A percentile compares a stretch with the other conserved stretches of the same genome.
Conservation (phyloP, 2,113 vertebrate genomes). For the Naja naja region DNA sequence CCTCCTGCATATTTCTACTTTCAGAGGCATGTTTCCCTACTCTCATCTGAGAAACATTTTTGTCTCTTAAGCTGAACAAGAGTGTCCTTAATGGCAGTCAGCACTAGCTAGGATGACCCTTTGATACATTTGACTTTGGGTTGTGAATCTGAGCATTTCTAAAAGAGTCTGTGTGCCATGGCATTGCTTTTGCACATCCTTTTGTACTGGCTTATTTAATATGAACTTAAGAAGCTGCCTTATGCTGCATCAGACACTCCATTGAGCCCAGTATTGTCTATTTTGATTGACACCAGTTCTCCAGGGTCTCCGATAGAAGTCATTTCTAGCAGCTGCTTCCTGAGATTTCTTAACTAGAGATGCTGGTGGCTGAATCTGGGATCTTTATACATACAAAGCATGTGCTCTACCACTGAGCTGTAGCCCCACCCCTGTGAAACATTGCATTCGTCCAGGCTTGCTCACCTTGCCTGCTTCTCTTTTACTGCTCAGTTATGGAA, state of each 20-base stretch:
- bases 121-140: conserved; percentile 64
- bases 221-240: conserved; percentile 27
- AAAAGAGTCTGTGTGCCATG: conserved; percentile 55
- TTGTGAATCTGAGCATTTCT: conserved; percentile 40
- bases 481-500: neutral
- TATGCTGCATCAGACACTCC: conserved; percentile 2
- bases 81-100: conserved; percentile 75
- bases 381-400: conserved; percentile 22
- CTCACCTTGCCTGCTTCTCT: conserved; percentile 2
- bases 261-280: neutral
- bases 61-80: conserved; percentile 70
- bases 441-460: conserved; percentile 31
- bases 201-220: conserved; percentile 55
- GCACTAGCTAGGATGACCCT: conserved; percentile 66
- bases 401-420: conserved; percentile 4
- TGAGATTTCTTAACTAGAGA: neutral
- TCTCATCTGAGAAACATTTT: conserved; percentile 66
- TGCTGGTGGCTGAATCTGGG: neutral
- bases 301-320: neutral
- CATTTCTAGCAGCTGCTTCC: neutral
- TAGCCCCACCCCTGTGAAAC: neutral
- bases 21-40: conserved; percentile 71
- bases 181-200: conserved; percentile 64
- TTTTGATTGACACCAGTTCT: conserved; percentile 3
- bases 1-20: conserved; percentile 72